These are phyloP conservation scores for Hippocampus barbouri DNA, from an alignment of 2,113 vertebrate species.

Conservation along the genomic window DNA sequence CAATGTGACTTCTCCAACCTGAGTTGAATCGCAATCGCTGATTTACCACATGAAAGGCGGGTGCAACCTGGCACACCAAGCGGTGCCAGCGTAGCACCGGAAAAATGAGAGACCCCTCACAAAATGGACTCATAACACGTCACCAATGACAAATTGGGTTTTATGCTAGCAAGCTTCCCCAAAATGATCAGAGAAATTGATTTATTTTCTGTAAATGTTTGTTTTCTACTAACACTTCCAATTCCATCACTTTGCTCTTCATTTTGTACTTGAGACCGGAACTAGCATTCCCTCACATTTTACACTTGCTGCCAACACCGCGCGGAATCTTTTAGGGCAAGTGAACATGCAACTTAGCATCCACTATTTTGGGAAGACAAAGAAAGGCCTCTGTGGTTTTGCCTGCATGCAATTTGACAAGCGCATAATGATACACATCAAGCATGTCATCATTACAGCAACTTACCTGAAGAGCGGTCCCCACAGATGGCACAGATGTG, in stretches of 20 bases:
- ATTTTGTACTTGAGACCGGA: too few relatives aligned
- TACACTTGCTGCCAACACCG: neutral
- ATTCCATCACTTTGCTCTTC: too few relatives aligned
- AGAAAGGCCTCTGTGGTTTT: neutral
- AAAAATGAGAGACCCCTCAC: neutral
- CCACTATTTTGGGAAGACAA: neutral
- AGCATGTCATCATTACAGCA: neutral
- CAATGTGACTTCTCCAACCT: neutral
- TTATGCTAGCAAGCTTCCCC: too few relatives aligned
- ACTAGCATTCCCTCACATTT: neutral
- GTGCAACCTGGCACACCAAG: neutral
- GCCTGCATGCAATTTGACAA: neutral
- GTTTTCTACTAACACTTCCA: too few relatives aligned
- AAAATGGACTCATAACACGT: neutral
- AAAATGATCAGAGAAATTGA: too few relatives aligned
- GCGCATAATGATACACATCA: neutral
- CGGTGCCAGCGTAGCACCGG: neutral
- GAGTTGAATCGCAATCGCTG: neutral
- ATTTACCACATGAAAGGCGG: neutral
- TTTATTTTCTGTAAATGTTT: too few relatives aligned
- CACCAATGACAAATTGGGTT: neutral
- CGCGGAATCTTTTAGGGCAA: neutral
- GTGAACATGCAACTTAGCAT: neutral
- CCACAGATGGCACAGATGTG: constrained; percentile 99
- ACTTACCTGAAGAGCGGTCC: constrained; percentile 94